phyloP scores from a whole-genome alignment of 2,113 vertebrate genomes.

The Muntiacus reevesi region DNA sequence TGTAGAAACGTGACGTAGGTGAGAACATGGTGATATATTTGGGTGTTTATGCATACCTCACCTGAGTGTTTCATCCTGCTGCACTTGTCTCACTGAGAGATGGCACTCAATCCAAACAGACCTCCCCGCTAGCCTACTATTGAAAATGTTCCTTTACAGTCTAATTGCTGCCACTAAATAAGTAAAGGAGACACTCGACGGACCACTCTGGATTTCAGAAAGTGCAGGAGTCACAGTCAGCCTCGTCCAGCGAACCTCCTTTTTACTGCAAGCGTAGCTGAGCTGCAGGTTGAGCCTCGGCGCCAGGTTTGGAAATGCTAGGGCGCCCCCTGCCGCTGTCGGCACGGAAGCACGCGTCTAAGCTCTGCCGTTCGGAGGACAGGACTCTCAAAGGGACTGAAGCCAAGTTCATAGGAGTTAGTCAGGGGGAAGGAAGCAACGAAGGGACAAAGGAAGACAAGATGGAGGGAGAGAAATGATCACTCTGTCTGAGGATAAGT shows the following conservation, averaged over 20 bases:
- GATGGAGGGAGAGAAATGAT: fast-evolving
- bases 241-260: fast-evolving
- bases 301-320: slow-evolving; percentile 37
- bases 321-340: slow-evolving; percentile 74
- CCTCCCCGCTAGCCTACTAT: fast-evolving
- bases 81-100: not conserved
- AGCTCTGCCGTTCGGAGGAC: not conserved
- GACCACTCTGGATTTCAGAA: not conserved
- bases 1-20: not conserved
- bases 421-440: not conserved
- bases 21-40: not conserved
- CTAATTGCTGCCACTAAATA: not conserved
- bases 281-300: not conserved
- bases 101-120: not conserved
- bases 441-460: fast-evolving
- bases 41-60: not conserved
- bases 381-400: not conserved
- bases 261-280: not conserved
- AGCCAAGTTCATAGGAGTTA: not conserved
- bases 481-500: not conserved
- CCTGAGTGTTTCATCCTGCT: not conserved
- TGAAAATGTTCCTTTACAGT: not conserved
- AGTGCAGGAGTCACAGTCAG: fast-evolving
- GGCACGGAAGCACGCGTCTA: not conserved
- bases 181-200: not conserved